Percentiles rank a stretch among this genome's conserved stretches.
These are phyloP conservation scores for Chorisops tibialis DNA, from an alignment of 2,888 invertebrate genomes.

Conservation along the genomic window DNA sequence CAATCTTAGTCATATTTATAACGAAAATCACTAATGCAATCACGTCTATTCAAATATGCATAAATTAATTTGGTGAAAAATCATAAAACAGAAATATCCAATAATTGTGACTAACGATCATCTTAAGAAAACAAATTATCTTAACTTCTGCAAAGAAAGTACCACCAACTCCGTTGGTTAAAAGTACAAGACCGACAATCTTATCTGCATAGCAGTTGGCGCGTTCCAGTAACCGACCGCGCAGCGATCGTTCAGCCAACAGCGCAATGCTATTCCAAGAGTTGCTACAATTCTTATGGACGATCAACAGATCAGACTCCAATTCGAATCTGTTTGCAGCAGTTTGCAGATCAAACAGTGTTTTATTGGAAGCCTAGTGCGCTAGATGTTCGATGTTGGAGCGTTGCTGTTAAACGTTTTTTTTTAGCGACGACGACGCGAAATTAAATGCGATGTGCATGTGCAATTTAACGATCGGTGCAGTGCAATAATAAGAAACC, in stretches of 20 bases:
- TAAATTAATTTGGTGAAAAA: too few relatives aligned
- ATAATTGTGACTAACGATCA: too few relatives aligned
- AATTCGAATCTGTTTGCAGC: constrained; percentile 3
- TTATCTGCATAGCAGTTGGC: constrained; percentile 3
- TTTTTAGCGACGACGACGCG: not conserved
- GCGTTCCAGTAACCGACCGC: constrained; percentile 1
- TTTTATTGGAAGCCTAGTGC: not conserved
- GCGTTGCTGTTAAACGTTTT: not conserved
- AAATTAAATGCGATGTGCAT: not conserved
- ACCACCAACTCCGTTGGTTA: constrained; percentile 1
- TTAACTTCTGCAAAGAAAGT: too few relatives aligned
- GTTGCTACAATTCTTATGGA: too few relatives aligned
- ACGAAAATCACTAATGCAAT: too few relatives aligned
- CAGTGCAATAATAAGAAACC: not conserved
- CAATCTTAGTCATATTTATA: too few relatives aligned
- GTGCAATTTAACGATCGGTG: constrained; percentile 4
- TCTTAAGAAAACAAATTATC: too few relatives aligned
- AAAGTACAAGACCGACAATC: not conserved
- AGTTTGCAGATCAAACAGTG: not conserved
- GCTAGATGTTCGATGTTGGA: not conserved
- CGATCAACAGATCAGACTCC: not conserved
- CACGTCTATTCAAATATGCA: too few relatives aligned
- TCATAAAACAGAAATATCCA: too few relatives aligned
- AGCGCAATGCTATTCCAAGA: too few relatives aligned
- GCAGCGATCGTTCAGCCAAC: not conserved